These are phyloP conservation scores for Perithous albicinctus DNA, from an alignment of 2,888 invertebrate species.

Conservation along the genomic window DNA sequence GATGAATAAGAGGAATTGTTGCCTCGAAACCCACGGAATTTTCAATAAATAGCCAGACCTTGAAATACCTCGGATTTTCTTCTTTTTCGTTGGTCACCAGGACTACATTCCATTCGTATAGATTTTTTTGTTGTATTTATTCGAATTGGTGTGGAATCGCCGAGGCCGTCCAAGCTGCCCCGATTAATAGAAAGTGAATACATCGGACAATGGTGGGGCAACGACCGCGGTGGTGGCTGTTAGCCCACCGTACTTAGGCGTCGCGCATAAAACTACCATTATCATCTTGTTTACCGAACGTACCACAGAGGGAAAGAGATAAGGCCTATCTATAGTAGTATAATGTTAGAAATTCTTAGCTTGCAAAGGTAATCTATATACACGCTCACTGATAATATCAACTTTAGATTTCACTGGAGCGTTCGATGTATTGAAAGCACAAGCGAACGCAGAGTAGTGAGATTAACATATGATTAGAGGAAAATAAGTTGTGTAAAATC, in stretches of 20 bases:
- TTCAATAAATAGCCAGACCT: slow-evolving; percentile 36
- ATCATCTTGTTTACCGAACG: slow-evolving; percentile 14
- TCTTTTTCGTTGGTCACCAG: neutral
- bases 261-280: neutral
- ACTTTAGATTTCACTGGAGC: too few species aligned
- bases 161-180: neutral
- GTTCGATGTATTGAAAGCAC: too few species aligned
- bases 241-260: neutral
- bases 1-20: neutral
- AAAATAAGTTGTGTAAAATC: too few species aligned
- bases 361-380: neutral
- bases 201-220: slow-evolving; percentile 33
- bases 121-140: neutral
- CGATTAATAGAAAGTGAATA: slow-evolving; percentile 25
- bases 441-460: too few species aligned
- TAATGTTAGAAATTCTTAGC: neutral
- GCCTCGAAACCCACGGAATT: slow-evolving; percentile 8
- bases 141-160: neutral
- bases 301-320: neutral
- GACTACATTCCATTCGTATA: slow-evolving; percentile 1
- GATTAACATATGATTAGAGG: too few species aligned
- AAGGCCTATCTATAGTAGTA: neutral
- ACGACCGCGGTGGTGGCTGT: slow-evolving; percentile 22
- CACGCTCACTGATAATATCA: too few species aligned
- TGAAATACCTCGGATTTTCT: slow-evolving; percentile 32